phyloP scores from a whole-genome alignment of 2,888 invertebrate genomes.

The Mythimna albipuncta region DNA sequence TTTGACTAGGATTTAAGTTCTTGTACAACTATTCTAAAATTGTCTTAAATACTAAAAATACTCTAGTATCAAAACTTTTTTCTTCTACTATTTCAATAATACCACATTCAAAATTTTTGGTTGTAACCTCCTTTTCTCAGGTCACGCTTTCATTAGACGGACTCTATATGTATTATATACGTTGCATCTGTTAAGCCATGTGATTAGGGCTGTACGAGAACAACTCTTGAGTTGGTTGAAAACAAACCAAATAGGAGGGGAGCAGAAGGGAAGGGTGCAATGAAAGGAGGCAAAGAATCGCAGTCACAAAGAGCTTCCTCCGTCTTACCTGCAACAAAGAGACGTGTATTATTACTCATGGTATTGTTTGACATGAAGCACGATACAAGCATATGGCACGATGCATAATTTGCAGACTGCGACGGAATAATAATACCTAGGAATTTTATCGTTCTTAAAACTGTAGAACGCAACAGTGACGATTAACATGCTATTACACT shows the following conservation, averaged over 20 bases:
- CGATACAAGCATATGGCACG: constrained; percentile 46
- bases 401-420: constrained; percentile 58
- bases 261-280: constrained; percentile 57
- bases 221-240: constrained; percentile 46
- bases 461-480: constrained; percentile 12
- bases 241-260: constrained; percentile 65
- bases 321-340: constrained; percentile 85
- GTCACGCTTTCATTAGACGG: too few species aligned
- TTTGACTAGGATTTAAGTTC: too few species aligned
- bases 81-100: too few species aligned
- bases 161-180: background rate
- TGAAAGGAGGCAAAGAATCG: constrained; percentile 60
- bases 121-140: too few species aligned
- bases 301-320: constrained; percentile 76
- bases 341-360: constrained; percentile 70
- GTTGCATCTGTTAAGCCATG: constrained; percentile 53
- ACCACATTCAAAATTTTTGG: too few species aligned
- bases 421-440: constrained; percentile 54
- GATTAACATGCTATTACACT: background rate
- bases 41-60: too few species aligned
- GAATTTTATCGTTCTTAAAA: constrained; percentile 39
- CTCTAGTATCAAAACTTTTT: too few species aligned
- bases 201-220: constrained; percentile 39
- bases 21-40: too few species aligned
- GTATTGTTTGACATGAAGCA: constrained; percentile 62